Evolutionary conservation across 2,888 invertebrate genomes (phyloP).

Genomic region (Caenorhabditis doughertyi): DNA sequence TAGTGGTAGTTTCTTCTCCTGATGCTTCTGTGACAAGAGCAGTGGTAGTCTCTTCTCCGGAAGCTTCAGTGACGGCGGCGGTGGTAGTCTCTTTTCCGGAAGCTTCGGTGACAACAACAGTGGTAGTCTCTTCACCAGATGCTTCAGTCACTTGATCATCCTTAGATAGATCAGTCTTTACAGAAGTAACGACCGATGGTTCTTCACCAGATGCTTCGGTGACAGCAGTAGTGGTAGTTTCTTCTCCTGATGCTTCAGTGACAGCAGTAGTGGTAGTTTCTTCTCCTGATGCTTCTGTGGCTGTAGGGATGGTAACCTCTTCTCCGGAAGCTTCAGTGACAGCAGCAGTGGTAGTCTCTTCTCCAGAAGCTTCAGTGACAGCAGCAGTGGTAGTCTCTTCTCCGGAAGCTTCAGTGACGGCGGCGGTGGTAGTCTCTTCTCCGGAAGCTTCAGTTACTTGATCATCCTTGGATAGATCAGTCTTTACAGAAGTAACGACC

Average conservation of each 20-base stretch:
- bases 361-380: constrained; percentile 35
- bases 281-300: constrained; percentile 31
- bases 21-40: constrained; percentile 28
- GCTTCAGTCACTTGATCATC: constrained; percentile 36
- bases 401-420: constrained; percentile 31
- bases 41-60: constrained; percentile 28
- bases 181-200: constrained; percentile 26
- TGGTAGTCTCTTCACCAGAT: constrained; percentile 24
- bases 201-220: constrained; percentile 45
- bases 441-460: constrained; percentile 21
- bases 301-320: neutral
- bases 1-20: constrained; percentile 42
- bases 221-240: constrained; percentile 16
- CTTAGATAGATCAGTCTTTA: no score
- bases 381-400: constrained; percentile 27
- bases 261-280: constrained; percentile 33
- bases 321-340: constrained; percentile 34
- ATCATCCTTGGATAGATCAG: constrained; percentile 6
- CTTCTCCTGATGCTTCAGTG: constrained; percentile 51
- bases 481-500: neutral
- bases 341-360: constrained; percentile 45
- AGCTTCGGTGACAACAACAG: neutral
- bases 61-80: constrained; percentile 30
- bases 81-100: constrained; percentile 43
- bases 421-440: constrained; percentile 43